A percentile compares a stretch with the other conserved stretches of the same genome.
These are phyloP conservation scores for Aphodius granarius DNA, from an alignment of 2,888 invertebrate species.

Conservation along the genomic window DNA sequence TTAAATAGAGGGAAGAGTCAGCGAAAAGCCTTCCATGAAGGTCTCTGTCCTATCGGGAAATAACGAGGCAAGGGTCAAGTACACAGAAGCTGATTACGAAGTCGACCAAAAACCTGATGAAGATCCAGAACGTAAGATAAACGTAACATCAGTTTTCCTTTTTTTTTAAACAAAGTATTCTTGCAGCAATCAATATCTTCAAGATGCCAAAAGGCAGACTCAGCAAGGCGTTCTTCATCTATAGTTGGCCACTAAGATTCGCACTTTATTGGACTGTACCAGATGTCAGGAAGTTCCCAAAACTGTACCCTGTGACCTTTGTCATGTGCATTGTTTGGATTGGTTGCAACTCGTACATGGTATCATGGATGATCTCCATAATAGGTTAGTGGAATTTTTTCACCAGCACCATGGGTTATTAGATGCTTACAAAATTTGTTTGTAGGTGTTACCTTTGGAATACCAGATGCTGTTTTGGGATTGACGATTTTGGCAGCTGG, in stretches of 20 bases:
- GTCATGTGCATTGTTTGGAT: slow-evolving; percentile 87
- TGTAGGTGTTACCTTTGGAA: slow-evolving; percentile 70
- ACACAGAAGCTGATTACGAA: background rate
- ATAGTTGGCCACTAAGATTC: slow-evolving; percentile 72
- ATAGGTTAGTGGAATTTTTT: slow-evolving; percentile 61
- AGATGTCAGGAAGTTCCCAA: slow-evolving; percentile 63
- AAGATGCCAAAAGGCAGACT: slow-evolving; percentile 37
- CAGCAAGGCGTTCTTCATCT: slow-evolving; percentile 65
- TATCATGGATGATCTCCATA: slow-evolving; percentile 90
- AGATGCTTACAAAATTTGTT: too few relatives aligned
- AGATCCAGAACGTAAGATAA: background rate
- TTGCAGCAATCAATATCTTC: slow-evolving; percentile 24
- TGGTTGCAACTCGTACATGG: slow-evolving; percentile 79
- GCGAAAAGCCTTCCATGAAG: background rate
- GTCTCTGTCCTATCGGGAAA: background rate
- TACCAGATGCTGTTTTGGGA: slow-evolving; percentile 89
- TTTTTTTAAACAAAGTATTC: background rate
- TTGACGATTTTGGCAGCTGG: slow-evolving; percentile 90
- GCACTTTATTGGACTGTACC: slow-evolving; percentile 71
- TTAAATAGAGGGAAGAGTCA: background rate
- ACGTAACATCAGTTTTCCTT: background rate
- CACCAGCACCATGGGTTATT: too few relatives aligned
- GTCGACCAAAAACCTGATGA: background rate
- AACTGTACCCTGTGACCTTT: slow-evolving; percentile 76
- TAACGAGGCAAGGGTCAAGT: slow-evolving; percentile 3